phyloP scores from a whole-genome alignment of 2,113 vertebrate genomes.

The Laticauda colubrina region DNA sequence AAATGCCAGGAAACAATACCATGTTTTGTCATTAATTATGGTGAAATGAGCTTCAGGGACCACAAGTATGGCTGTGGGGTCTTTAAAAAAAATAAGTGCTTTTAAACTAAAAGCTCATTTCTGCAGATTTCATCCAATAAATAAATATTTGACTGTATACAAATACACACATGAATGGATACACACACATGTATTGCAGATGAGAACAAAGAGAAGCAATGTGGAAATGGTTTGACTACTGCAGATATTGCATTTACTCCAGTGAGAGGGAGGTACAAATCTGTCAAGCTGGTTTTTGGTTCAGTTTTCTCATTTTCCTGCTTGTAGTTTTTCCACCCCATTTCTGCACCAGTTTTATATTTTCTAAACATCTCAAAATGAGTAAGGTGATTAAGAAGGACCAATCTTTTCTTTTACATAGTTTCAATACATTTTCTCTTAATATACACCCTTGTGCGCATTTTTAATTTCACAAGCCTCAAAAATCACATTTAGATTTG shows the following conservation, averaged over 20 bases:
- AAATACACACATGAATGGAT: neutral
- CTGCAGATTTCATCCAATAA: neutral
- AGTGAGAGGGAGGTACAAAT: neutral
- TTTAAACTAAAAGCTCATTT: neutral
- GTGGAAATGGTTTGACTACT: neutral
- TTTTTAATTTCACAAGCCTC: neutral
- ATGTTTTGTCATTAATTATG: neutral
- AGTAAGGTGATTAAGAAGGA: neutral
- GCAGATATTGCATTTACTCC: neutral
- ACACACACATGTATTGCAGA: neutral
- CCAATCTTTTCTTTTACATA: neutral
- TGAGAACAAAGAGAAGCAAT: neutral
- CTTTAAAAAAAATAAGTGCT: neutral
- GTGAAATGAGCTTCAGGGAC: neutral
- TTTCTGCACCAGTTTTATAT: neutral
- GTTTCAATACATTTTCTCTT: neutral
- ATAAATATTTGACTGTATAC: neutral
- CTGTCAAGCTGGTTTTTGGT: neutral
- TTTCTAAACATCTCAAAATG: neutral
- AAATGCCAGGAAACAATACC: neutral
- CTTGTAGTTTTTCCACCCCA: neutral
- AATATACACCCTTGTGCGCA: neutral
- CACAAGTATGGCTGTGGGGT: neutral
- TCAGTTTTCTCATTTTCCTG: neutral
- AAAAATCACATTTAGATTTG: neutral